Evolutionary conservation across 2,888 invertebrate species (phyloP), one percentile per base, ranked within the genome.

Genomic region (Dioctria rufipes): DNA sequence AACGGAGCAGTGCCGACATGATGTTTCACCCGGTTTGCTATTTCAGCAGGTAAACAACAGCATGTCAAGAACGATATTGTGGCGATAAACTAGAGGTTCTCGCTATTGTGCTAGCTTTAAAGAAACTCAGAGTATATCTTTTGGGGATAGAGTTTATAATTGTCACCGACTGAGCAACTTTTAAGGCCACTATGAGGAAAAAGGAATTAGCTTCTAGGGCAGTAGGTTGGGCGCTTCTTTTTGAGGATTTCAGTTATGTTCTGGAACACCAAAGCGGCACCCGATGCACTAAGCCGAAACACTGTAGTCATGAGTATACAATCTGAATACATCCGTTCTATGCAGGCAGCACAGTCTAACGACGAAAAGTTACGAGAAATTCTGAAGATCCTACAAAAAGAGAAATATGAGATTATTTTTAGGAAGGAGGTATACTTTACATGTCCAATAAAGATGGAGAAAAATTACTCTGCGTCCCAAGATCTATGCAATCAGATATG

Each of bases 91-190:
- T 81, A 0, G 82, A 84, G 49, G 83, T 83, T 0, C 42, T 83
- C 9, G 84, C 83, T 0, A 65, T 84, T 3, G 58, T 83, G 3
- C 46, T 78, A 49, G 81, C 82, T 0, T 65, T 84, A 5, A 82
- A 83, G 13, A 84, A 83, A n/a, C 84, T 81, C 80, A 78, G 86
- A 8, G 83, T 86, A 0, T 88, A 87, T 81, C 61, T 87, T 3
- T 51, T 87, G 6, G 86, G 85, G 1, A 78, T 69, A 13, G 75
- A 82, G 37, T 86, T 86, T 60, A 86, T 84, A 67, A 85, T 86
- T 49, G 82, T 86, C 25, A 86, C 85, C 0, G 86, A 87, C 81
- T 87, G 86, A 67, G 78, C 82, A 42, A 85, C 86, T 4, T 86
- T 87, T 73, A 80, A 85, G 6, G 84, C 80, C 80, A 86, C 86